A percentile compares a stretch with the other conserved stretches of the same genome.
These are phyloP conservation scores for Coracias cyanogaster DNA, from an alignment of 2,797 vertebrate species.

Conservation along the genomic window DNA sequence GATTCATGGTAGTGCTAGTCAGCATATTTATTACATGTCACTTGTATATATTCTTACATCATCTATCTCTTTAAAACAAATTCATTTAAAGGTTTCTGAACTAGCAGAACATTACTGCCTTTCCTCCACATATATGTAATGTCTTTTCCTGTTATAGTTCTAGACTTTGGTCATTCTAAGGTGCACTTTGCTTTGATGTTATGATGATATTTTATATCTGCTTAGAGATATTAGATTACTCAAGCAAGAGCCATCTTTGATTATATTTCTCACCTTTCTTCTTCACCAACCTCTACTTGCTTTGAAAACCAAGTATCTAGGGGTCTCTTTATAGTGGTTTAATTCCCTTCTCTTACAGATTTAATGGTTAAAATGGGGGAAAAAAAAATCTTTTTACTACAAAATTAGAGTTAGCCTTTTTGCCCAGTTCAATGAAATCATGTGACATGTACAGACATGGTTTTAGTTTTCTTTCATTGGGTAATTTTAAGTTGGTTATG, in stretches of 20 bases:
- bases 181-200: not conserved
- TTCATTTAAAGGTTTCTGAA: rapidly evolving
- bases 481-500: not conserved
- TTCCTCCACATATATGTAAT: not conserved
- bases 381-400: not conserved
- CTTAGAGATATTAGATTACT: not conserved
- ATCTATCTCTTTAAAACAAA: not conserved
- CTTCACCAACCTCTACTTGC: not conserved
- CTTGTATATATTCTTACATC: not conserved
- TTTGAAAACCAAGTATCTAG: not conserved
- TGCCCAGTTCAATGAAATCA: not conserved
- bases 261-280: not conserved
- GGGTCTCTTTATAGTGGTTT: not conserved
- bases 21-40: not conserved
- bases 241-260: not conserved
- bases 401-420: not conserved
- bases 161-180: not conserved
- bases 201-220: not conserved
- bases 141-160: not conserved
- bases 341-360: not conserved
- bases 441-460: not conserved
- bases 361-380: not conserved
- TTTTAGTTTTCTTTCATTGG: not conserved
- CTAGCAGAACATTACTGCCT: not conserved
- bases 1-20: not conserved